Percentiles rank a stretch among this genome's conserved stretches.
Evolutionary conservation across 1,140 invertebrate genomes (phyloP).

Genomic region (Drosophila prosaltans): DNA sequence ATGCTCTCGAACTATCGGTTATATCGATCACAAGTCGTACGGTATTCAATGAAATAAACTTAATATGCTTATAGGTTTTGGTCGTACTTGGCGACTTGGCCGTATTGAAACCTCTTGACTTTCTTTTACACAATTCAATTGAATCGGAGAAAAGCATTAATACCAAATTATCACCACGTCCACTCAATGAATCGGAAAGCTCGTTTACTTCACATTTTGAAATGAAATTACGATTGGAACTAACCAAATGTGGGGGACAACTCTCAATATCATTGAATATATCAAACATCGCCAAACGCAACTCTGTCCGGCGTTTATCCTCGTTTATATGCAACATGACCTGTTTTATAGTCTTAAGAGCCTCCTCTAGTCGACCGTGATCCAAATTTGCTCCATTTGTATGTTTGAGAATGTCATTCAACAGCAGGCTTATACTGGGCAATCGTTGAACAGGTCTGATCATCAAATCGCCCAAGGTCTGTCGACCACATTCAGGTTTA

Average conservation of each 20-base stretch:
- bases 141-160: constrained; percentile 97
- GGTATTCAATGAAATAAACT: constrained; percentile 92
- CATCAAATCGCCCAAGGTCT: constrained; percentile 96
- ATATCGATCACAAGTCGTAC: constrained; percentile 95
- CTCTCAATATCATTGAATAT: constrained; percentile 99
- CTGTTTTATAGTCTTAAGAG: constrained; percentile 93
- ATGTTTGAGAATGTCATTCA: constrained; percentile 97
- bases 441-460: constrained; percentile 98
- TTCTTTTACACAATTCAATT: constrained; percentile 95
- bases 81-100: constrained; percentile 87
- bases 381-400: constrained; percentile 94
- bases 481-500: constrained; percentile 96
- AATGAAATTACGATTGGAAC: constrained; percentile 95
- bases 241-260: constrained; percentile 95
- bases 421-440: constrained; percentile 96
- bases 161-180: constrained; percentile 93
- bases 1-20: constrained; percentile 93
- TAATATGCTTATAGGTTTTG: constrained; percentile 96
- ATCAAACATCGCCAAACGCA: constrained; percentile 97
- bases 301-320: constrained; percentile 97
- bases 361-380: constrained; percentile 91
- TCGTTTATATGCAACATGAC: constrained; percentile 98
- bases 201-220: constrained; percentile 94
- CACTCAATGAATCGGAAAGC: constrained; percentile 92
- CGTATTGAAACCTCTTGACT: constrained; percentile 90